Base-by-base conservation (phyloP, 2,888 invertebrate genomes). In the Hirudinaria manillensis region DNA sequence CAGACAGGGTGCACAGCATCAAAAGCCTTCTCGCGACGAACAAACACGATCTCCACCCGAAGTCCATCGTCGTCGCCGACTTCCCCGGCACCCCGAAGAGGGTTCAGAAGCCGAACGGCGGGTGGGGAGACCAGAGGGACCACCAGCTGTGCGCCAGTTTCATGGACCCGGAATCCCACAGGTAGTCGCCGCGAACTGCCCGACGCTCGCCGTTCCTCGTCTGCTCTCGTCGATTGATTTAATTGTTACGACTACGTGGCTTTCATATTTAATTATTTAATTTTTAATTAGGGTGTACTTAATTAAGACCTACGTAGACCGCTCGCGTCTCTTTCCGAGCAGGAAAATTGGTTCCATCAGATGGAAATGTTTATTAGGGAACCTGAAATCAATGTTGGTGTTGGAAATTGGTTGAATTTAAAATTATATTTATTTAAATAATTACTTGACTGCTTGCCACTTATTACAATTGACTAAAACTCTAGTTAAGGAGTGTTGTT, bases 71-170 rank as follows among this genome's bases (percentile, higher is more conserved):
- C 51, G 56, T 76, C n/a, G 74, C 70, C 19, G 76, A 74, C 34
- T 65, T 45, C 53, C 71, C 70, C 4, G 32, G 27, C 24, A 56
- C 29, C 19, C 70, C 71, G 3, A 76, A 74, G 36, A 55, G 61
- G 36, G 29, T 75, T 19, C 83, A 83, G 1, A 85, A 84, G 78
- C 82, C 84, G 27, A 99, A 99, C 83, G 99, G 98, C 0, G 98
- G 98, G 0, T 99, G 99, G 98, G 96, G 95, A 10, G 99, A 99
- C 82, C 80, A 87, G n/a, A 88, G 94, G 77, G 94, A 95, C 87
- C 91, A 91, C 82, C 89, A 90, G 80, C 86, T 95, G 29, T 95
- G 94, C 86, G 86, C 80, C 32, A 82, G 82, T 72, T 83, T 84
- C 76, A 68, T 77, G 56, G 73, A 76, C 19, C 56, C 53, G 3